Evolutionary conservation across 2,797 vertebrate genomes (phyloP).

Genomic region (Crossoptilon crossoptilon): DNA sequence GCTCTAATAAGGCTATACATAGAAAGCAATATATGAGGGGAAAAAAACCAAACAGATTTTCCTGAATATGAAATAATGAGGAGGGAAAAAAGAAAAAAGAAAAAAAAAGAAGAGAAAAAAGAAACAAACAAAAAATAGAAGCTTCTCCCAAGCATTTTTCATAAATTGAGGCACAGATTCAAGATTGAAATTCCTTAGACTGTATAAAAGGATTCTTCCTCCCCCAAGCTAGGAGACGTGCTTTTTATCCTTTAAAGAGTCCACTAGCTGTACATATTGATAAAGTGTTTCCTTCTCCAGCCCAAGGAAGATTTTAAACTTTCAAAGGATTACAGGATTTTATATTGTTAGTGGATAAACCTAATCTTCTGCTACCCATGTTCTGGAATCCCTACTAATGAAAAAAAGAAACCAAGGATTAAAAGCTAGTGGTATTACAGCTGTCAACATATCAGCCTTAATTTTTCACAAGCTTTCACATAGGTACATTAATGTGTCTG

Average conservation of each 20-base stretch:
- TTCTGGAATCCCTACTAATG: slow-evolving; percentile 69
- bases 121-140: neutral
- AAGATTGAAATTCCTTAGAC: slow-evolving; percentile 24
- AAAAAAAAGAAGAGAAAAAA: too few species aligned
- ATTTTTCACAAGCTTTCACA: slow-evolving; percentile 69
- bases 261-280: slow-evolving; percentile 65
- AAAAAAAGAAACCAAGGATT: slow-evolving; percentile 68
- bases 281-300: slow-evolving; percentile 52
- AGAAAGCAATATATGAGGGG: neutral
- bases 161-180: neutral
- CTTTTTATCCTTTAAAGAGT: slow-evolving; percentile 58
- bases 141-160: neutral
- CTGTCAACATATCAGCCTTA: slow-evolving; percentile 69
- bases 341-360: slow-evolving; percentile 73
- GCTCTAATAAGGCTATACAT: neutral
- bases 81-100: neutral
- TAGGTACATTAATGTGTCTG: slow-evolving; percentile 24
- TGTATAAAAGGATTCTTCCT: neutral
- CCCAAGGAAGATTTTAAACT: slow-evolving; percentile 72
- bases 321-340: slow-evolving; percentile 74
- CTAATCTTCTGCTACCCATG: slow-evolving; percentile 67
- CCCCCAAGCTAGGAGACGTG: slow-evolving; percentile 5
- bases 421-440: slow-evolving; percentile 63
- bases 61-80: neutral
- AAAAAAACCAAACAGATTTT: neutral